Evolutionary conservation across 2,797 vertebrate genomes (phyloP), one percentile per base, ranked within the genome.

Genomic region (Lepus townsendii): DNA sequence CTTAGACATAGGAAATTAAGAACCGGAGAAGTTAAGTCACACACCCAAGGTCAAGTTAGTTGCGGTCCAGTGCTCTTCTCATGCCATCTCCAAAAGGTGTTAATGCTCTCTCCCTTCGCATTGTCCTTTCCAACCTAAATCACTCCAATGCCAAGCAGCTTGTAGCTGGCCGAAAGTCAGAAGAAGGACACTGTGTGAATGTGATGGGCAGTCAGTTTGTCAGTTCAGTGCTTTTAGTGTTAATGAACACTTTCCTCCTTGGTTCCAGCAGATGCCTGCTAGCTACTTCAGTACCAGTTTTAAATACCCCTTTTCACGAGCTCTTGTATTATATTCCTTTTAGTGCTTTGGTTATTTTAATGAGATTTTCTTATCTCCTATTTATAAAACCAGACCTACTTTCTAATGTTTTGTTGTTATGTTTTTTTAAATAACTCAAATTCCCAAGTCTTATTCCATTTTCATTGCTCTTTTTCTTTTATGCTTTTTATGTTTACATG

Each of bases 301-400:
- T 88, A 96, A 97, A 96, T 91, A 80, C 14, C 20, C 57, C 32
- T 89, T 94, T 89, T 66, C n/a, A 91, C 90, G 87, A 96, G 27
- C 52, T 88, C 75, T 54, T 96, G 32, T 91, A 60, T 93, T 88
- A 93, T 93, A 89, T 92, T 97, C 52, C 65, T 96, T 47, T 80
- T 87, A 95, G 71, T 92, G 72, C 83, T 95, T 93, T 91, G 66
- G 38, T 68, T 93, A 86, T 95, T 96, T 96, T 93, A 95, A 93
- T 97, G 75, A 94, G 32, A 87, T 95, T 93, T 95, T 89, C 89
- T 97, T 94, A 93, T 89, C 75, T 96, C 66, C 47, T 93, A 91
- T 94, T 93, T 96, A 84, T 95, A 89, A 94, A 95, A 95, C 65
- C 68, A 96, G 91, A 90, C 80, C 80, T 95, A 82, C 62, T 96